Evolutionary conservation across 2,113 vertebrate genomes (phyloP).

Genomic region (Strix uralensis): DNA sequence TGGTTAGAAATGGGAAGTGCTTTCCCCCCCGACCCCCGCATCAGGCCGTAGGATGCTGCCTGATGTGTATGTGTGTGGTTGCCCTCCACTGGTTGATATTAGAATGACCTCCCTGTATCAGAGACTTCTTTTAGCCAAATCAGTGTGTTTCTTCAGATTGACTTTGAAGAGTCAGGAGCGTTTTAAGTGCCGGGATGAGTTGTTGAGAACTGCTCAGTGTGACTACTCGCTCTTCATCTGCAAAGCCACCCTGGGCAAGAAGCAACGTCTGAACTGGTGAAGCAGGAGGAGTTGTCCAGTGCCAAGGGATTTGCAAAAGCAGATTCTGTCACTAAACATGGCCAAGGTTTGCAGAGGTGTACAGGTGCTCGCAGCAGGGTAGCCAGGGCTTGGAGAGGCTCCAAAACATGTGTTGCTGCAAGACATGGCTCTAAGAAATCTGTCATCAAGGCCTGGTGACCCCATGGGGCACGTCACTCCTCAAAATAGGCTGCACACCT

Average conservation of each 20-base stretch:
- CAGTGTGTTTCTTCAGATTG: background rate
- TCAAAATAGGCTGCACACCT: background rate
- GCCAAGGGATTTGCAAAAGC: background rate
- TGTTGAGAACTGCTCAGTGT: background rate
- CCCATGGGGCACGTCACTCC: background rate
- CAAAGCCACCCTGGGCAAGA: background rate
- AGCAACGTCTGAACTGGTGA: background rate
- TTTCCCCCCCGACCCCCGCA: too few species aligned
- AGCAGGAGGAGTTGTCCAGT: background rate
- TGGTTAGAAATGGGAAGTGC: background rate
- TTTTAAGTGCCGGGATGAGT: background rate
- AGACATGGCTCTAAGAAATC: background rate
- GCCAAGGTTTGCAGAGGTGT: background rate
- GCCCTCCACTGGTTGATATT: constrained; percentile 29
- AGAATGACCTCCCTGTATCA: background rate
- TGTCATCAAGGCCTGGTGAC: background rate
- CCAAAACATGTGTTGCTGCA: background rate
- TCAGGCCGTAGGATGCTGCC: background rate
- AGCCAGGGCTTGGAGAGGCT: background rate
- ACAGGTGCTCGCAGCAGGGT: background rate
- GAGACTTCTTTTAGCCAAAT: background rate
- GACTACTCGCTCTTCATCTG: background rate
- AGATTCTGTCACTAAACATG: accelerated
- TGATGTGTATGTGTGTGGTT: background rate
- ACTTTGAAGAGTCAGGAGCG: background rate